Evolutionary conservation across 2,797 vertebrate genomes (phyloP).

Genomic region (Sebastes diploproa): DNA sequence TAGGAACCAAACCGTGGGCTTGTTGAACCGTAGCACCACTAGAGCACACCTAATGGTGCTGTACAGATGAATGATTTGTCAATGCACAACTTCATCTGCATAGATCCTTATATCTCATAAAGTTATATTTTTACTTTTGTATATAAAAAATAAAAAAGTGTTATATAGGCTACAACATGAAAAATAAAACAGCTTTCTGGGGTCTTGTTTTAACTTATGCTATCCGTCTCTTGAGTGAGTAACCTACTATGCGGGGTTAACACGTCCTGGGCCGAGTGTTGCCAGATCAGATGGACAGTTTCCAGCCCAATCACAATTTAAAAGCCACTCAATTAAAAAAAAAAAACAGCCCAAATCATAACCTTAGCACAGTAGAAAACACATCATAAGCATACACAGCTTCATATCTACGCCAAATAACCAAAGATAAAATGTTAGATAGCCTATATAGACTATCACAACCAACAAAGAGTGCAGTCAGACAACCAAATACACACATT

Average conservation of each 20-base stretch:
- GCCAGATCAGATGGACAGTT: too few species aligned
- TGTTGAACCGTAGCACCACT: too few species aligned
- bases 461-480: too few species aligned
- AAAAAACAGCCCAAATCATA: too few species aligned
- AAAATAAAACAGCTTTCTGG: neutral
- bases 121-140: neutral
- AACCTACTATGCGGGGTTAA: neutral
- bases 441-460: too few species aligned
- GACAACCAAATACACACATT: too few species aligned
- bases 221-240: neutral
- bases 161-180: neutral
- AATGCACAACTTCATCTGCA: neutral
- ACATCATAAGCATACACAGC: too few species aligned
- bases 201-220: neutral
- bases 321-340: rapidly evolving
- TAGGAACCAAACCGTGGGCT: too few species aligned
- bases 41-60: neutral
- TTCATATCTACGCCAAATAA: too few species aligned
- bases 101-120: neutral
- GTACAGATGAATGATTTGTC: neutral
- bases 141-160: neutral
- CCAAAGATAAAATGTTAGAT: too few species aligned
- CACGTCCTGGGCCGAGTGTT: rapidly evolving
- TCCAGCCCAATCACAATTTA: too few species aligned
- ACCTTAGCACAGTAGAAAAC: too few species aligned